Evolutionary conservation across 2,888 invertebrate species (phyloP).

Genomic region (Corbicula japonica): DNA sequence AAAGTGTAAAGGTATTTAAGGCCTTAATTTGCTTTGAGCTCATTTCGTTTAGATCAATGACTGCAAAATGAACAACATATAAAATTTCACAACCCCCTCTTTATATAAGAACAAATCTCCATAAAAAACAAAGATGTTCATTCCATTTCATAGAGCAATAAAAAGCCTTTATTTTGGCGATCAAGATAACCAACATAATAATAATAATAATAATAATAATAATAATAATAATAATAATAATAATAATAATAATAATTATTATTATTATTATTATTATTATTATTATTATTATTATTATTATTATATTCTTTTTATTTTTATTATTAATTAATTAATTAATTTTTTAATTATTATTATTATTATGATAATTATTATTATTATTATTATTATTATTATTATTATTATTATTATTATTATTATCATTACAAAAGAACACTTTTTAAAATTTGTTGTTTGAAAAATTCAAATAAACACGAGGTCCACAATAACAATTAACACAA

Average conservation of each 20-base stretch:
- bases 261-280: not conserved
- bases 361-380: not conserved
- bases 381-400: not conserved
- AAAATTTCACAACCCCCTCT: no score
- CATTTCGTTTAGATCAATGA: not conserved
- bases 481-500: no score
- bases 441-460: not conserved
- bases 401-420: not conserved
- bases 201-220: not conserved
- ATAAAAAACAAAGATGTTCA: no score
- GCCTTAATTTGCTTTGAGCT: not conserved
- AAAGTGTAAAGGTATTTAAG: not conserved
- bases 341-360: not conserved
- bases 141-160: no score
- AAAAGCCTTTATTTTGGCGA: no score
- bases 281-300: not conserved
- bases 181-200: no score
- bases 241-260: not conserved
- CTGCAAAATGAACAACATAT: no score
- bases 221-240: not conserved
- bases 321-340: not conserved
- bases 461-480: not conserved
- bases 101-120: no score
- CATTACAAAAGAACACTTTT: not conserved
- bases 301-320: not conserved